Conservation (phyloP, 2,888 invertebrate genomes). For the Lumbricus terrestris region DNA sequence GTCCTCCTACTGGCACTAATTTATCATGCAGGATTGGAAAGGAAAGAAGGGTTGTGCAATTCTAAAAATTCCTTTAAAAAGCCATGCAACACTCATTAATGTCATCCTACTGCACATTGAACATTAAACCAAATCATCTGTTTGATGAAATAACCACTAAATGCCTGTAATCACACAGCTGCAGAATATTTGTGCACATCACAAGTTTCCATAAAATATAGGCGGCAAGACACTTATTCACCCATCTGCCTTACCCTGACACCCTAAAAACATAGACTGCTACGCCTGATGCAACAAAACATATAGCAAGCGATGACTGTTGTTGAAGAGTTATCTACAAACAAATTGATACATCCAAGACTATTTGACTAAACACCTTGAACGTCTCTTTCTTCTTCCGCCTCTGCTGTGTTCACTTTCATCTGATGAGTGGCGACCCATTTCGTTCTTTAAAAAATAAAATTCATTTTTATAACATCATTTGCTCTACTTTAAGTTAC, state of each 20-base stretch:
- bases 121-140: too few species aligned
- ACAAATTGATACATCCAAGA: not conserved
- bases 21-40: too few species aligned
- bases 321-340: not conserved
- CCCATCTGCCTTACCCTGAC: not conserved
- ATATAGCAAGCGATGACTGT: not conserved
- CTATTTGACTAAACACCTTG: not conserved
- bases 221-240: not conserved
- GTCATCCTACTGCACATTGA: too few species aligned
- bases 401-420: not conserved
- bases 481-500: not conserved
- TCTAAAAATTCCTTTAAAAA: too few species aligned
- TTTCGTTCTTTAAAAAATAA: not conserved
- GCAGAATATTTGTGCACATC: not conserved
- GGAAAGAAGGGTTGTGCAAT: too few species aligned
- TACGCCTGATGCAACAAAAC: not conserved
- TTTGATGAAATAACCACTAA: not conserved
- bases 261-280: not conserved
- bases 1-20: too few species aligned
- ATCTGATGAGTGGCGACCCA: not conserved
- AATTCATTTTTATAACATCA: too few species aligned
- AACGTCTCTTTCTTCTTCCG: slow-evolving; percentile 7
- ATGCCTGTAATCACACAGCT: not conserved
- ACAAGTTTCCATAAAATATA: not conserved
- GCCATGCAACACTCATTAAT: too few species aligned